Evolutionary conservation across 2,888 invertebrate species (phyloP), one percentile per base, ranked within the genome.

Genomic region (Spatulosminthurus flaviceps): DNA sequence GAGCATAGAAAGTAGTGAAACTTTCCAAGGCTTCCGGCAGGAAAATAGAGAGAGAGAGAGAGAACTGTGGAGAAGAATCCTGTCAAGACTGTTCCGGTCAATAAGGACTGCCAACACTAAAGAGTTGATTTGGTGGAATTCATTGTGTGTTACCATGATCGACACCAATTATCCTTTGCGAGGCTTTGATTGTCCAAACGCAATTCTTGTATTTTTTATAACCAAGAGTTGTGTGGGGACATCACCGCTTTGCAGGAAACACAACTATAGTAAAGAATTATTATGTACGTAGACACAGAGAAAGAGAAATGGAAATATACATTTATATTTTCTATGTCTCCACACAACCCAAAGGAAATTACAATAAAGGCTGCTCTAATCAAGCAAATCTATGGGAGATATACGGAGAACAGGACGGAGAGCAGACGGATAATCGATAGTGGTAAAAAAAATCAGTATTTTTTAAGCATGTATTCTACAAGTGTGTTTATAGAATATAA

Each of bases 161-260:
- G 51, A 51, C 51, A 51, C 51, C 51, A 51, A 51, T 71, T 41
- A 34, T 42, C 71, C 43, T 43, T 69, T 41, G 43, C 64, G 80
- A 89, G 88, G 89, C 91, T 88, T 88, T 91, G 91, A 91, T 91
- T 91, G 91, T 91, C 91, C 90, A 90, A 91, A 91, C 89, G 90
- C 90, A 89, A 90, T 91, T 91, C 91, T 91, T 91, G 91, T 90
- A 86, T 86, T 86, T 19, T 87, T 83, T 81, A 86, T 51, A 87
- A 87, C 87, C 90, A 90, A 91, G 90, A 90, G 89, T 89, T 90
- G 90, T 90, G 90, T 89, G 87, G 89, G 90, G 90, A 90, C 90
- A 90, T 91, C 91, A 90, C 89, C 89, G 90, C 89, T 89, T 87
- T 88, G 86, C 87, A 89, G 88, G 86, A 51, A 19, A 26, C 24